Percentiles rank a stretch among this genome's conserved stretches.
phyloP scores from a whole-genome alignment of 2,888 invertebrate species.

The Minunthozetes semirufus region DNA sequence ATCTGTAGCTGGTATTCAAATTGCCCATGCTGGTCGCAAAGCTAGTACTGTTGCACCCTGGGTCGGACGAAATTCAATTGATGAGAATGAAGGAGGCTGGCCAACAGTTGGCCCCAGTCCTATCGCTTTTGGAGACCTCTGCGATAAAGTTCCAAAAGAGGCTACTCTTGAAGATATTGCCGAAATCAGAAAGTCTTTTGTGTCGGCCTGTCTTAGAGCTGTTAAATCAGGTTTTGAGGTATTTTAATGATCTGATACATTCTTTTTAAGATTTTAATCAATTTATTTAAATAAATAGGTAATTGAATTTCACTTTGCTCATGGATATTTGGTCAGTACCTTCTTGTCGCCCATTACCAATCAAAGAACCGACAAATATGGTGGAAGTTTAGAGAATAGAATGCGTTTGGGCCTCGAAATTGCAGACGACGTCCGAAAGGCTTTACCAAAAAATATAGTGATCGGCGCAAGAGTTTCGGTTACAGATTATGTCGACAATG shows the following conservation, averaged over 20 bases:
- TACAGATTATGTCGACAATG: background rate
- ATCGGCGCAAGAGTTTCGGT: slow-evolving; percentile 1
- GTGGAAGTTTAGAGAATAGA: slow-evolving; percentile 30
- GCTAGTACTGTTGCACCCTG: slow-evolving; percentile 24
- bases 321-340: slow-evolving; percentile 14
- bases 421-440: background rate
- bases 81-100: slow-evolving; percentile 7
- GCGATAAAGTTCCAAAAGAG: slow-evolving; percentile 8
- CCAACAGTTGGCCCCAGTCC: background rate
- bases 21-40: slow-evolving; percentile 14
- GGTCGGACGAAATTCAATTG: slow-evolving; percentile 2
- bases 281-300: background rate
- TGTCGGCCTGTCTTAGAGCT: background rate
- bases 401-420: slow-evolving; percentile 25
- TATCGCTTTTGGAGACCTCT: slow-evolving; percentile 4
- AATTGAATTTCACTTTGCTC: slow-evolving; percentile 30
- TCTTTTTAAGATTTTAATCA: background rate
- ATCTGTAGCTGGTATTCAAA: slow-evolving; percentile 1
- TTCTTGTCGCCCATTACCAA: slow-evolving; percentile 16
- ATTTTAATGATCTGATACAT: background rate
- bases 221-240: slow-evolving; percentile 23
- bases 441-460: background rate
- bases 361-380: slow-evolving; percentile 20
- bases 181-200: background rate
- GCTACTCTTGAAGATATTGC: slow-evolving; percentile 25